Base-by-base conservation (phyloP, 2,888 invertebrate genomes). In the Drosophila mimica region DNA sequence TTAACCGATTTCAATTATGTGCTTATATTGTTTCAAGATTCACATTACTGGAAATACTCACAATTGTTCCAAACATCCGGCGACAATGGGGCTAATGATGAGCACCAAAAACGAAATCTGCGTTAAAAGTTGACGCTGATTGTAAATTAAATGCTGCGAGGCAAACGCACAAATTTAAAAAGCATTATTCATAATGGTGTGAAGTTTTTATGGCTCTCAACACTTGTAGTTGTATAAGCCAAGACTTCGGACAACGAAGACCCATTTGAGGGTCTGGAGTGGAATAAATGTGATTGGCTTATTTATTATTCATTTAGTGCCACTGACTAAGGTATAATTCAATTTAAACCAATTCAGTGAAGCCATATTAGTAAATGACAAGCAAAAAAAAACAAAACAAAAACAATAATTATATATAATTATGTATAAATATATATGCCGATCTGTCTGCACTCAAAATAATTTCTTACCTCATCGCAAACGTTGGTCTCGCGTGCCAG, bases 381-480 rank as follows among this genome's bases (percentile, higher is more conserved):
- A 36, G 49, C 64, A 11, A 31, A 51, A 56, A 53, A 40, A 46
- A 56, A 25, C 25, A 25, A 25, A 25, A 25, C 25, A 25, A 25
- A 25, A 25, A 25, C 25, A 63, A 40, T 36, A 20, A 57, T 54
- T 63, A 58, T 59, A 60, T 54, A 34, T 40, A 56, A 31, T 49
- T 48, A 20, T 51, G 7, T 48, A 48, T 31, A 15, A 43, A 31
- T 43, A 64, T 49, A 58, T 53, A 28, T 4, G n/a, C 17, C 15
- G 31, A 62, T 59, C 52, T 36, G 40, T 61, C 28, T 15, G 38
- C 17, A 65, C 66, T 72, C 49, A 62, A 80, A 79, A 79, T 80
- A 73, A 73, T 70, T 30, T 76, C 79, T 79, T 79, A 79, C 76
- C 79, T 79, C 79, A 79, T 80, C 79, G 60, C 46, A 56, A 76